These are phyloP conservation scores for Etheostoma spectabile DNA, from an alignment of 2,113 vertebrate genomes.

Conservation along the genomic window DNA sequence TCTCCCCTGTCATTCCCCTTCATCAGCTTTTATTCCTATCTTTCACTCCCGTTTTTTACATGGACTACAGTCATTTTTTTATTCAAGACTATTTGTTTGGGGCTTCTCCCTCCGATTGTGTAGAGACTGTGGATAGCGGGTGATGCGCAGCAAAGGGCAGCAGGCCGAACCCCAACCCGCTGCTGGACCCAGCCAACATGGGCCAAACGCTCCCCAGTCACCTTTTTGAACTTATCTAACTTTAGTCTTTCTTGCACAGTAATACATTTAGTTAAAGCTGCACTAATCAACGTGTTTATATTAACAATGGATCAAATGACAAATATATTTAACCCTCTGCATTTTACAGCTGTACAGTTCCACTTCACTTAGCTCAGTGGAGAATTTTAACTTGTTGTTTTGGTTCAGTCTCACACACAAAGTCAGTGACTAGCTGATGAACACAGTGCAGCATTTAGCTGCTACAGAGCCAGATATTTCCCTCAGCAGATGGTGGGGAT, in stretches of 20 bases:
- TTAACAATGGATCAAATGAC: neutral
- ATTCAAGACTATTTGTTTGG: no score
- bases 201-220: no score
- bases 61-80: neutral
- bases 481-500: no score
- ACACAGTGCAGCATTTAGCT: neutral
- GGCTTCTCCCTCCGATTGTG: no score
- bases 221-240: neutral
- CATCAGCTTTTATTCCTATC: conserved; percentile 4
- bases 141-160: no score
- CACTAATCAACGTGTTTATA: neutral
- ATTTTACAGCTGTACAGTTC: neutral
- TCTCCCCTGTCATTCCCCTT: neutral
- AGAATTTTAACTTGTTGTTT: neutral
- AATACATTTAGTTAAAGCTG: neutral
- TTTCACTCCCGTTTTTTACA: neutral
- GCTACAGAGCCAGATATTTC: neutral
- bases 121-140: no score
- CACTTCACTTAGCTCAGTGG: neutral
- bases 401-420: neutral
- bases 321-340: neutral
- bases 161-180: no score
- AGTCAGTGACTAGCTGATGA: neutral
- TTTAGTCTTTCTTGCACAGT: neutral
- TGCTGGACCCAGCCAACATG: no score